Conservation (phyloP, 2,888 invertebrate species). For the Drosophila testacea region DNA sequence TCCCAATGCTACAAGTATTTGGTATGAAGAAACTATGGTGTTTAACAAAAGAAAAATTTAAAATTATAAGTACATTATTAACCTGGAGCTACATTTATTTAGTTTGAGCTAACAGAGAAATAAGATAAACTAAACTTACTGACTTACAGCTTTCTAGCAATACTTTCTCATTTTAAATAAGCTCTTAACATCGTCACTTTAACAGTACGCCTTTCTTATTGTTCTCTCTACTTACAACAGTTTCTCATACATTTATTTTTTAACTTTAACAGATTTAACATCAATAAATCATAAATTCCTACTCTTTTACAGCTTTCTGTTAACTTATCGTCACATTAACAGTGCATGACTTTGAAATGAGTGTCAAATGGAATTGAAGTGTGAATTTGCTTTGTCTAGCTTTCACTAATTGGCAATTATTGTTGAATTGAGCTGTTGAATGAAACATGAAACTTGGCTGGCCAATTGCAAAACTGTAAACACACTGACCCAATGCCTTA, state of each 20-base stretch:
- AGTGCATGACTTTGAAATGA: background rate
- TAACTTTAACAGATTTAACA: no score
- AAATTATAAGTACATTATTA: no score
- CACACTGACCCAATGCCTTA: constrained; percentile 11
- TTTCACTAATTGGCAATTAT: constrained; percentile 20
- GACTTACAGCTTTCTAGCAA: no score
- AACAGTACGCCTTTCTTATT: background rate
- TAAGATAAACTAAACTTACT: no score
- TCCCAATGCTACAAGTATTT: no score
- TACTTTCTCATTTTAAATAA: no score
- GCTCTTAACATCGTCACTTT: background rate
- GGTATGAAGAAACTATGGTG: no score
- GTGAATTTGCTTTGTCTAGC: constrained; percentile 5
- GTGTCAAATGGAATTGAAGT: background rate
- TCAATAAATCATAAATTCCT: no score
- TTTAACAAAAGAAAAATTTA: no score
- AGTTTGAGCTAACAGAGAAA: no score
- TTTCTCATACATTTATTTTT: background rate
- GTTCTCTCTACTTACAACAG: background rate
- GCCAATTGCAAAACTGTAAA: constrained; percentile 14
- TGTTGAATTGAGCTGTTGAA: constrained; percentile 17
- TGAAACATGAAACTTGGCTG: constrained; percentile 9
- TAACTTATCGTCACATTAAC: background rate
- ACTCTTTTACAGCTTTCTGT: background rate
- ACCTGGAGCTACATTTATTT: no score